Conservation (phyloP, 2,797 vertebrate species). For the Phrynocephalus guinanensis region DNA sequence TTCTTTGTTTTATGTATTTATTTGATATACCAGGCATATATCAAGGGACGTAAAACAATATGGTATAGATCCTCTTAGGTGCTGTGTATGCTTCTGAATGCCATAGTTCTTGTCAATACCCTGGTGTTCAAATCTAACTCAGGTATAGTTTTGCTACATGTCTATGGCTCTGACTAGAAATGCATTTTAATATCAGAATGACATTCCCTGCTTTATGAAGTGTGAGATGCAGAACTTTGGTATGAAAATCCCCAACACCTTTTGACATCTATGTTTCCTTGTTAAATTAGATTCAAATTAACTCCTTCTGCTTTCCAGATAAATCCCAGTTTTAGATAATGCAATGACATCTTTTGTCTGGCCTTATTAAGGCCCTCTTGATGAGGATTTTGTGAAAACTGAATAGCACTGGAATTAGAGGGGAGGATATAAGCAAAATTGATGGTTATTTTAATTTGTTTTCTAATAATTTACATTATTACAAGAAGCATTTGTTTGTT, state of each 20-base stretch:
- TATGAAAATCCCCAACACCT: neutral
- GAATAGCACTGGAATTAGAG: neutral
- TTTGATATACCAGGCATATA: neutral
- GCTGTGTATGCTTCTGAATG: neutral
- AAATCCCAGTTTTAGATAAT: slow-evolving; percentile 1
- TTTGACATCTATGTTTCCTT: slow-evolving; percentile 6
- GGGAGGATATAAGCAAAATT: neutral
- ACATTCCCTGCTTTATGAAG: neutral
- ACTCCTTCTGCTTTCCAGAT: neutral
- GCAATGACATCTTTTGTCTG: slow-evolving; percentile 1
- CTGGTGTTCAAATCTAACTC: neutral
- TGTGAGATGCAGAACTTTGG: neutral
- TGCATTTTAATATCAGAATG: neutral
- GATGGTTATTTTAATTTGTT: slow-evolving; percentile 51
- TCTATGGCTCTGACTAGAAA: neutral
- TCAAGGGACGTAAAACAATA: neutral
- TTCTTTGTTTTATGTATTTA: neutral
- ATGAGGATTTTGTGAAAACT: neutral
- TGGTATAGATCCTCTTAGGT: neutral
- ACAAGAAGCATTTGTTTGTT: slow-evolving; percentile 44
- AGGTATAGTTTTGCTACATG: neutral
- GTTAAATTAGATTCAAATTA: slow-evolving; percentile 19
- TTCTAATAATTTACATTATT: slow-evolving; percentile 36
- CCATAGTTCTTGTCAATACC: neutral
- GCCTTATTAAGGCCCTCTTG: neutral